Base-by-base conservation (phyloP, 1,140 invertebrate genomes). In the Babylonia areolata region DNA sequence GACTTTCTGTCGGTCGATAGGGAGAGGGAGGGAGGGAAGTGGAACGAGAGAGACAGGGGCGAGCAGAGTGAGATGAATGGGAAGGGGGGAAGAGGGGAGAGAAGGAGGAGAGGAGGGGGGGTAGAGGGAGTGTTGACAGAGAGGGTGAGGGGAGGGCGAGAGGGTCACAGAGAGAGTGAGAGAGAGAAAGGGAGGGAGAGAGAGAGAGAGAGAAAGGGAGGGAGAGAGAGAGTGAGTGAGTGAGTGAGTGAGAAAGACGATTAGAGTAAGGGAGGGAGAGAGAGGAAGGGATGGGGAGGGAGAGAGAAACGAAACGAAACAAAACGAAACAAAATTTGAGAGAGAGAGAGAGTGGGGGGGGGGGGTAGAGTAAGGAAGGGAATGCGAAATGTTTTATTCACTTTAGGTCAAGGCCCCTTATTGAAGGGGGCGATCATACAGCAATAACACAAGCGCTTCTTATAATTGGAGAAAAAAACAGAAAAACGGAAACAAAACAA, bases 151-250 rank as follows among this genome's bases (percentile, higher is more conserved):
- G 35, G 71, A 75, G 71, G 35, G 33, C 3, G n/a, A 75, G 71
- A 75, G 71, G 35, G 71, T n/a, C n/a, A 35, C 1, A 73, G 71
- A 73, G 31, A 73, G 9, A 73, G 71, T 12, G 71, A 73, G 9
- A 73, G 71, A 73, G 71, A 77, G 75, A 40, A 31, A 77, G 75
- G 20, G 75, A 77, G 37, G 23, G 75, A 77, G 37, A 77, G 75
- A 77, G 75, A 75, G 6, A 33, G 71, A 75, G 71, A 75, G 71
- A 75, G 71, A 75, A 31, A 35, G 71, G 35, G 71, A 75, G 71
- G 35, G 33, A 33, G n/a, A 75, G 71, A 75, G 71, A 75, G 71
- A 75, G 71, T 9, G 71, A 75, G 71, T 35, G 71, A 75, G 71
- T 35, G 71, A 35, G 71, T 35, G 71, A 75, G 71, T 35, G 71